phyloP scores from a whole-genome alignment of 2,888 invertebrate species.

The Ommatoiulus sabulosus region DNA sequence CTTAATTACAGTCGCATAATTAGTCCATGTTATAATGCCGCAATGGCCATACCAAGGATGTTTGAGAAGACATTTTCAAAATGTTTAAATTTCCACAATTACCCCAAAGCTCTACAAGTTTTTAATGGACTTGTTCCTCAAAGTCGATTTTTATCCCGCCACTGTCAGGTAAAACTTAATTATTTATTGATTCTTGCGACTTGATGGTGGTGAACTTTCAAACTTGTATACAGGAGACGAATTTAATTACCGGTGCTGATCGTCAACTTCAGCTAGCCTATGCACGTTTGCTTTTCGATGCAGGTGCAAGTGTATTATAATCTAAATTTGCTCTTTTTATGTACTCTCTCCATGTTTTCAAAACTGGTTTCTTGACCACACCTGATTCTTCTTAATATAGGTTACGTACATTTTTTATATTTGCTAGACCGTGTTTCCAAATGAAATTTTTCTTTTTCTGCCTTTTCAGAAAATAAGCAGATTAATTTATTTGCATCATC shows the following conservation, averaged over 20 bases:
- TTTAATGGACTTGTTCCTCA: neutral
- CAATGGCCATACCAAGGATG: neutral
- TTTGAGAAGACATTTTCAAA: neutral
- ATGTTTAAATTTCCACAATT: neutral
- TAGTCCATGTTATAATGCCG: neutral
- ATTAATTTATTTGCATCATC: neutral
- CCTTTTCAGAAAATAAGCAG: neutral
- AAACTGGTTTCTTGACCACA: constrained; percentile 6
- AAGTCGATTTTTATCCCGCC: neutral
- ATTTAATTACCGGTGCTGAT: neutral
- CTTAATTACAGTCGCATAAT: neutral
- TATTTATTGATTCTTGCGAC: neutral
- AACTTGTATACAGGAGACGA: neutral
- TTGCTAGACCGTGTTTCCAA: neutral
- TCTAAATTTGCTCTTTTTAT: neutral
- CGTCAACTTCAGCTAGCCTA: neutral
- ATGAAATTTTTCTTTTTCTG: neutral
- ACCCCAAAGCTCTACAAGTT: neutral
- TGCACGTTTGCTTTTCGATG: neutral
- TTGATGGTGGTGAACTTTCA: constrained; percentile 22
- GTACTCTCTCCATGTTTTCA: neutral
- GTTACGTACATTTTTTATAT: neutral
- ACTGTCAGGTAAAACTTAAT: neutral
- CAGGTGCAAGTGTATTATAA: neutral
- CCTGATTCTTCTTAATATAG: constrained; percentile 9